Conservation (phyloP, 2,797 vertebrate genomes). For the Corythornis leucogaster region DNA sequence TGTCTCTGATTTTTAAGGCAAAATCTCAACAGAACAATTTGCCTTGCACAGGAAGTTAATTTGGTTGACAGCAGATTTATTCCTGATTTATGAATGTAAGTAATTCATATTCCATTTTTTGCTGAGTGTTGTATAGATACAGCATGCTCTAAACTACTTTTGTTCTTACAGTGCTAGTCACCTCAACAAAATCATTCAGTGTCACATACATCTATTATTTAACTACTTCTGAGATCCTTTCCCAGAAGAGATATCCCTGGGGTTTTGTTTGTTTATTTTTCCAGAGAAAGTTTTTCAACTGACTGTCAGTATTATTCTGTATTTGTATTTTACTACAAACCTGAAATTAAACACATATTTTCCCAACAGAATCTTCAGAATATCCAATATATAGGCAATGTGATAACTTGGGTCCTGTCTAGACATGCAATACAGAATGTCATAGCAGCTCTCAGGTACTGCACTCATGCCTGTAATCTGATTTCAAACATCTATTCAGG, state of each 20-base stretch:
- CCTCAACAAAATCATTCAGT: background rate
- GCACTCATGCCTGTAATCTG: background rate
- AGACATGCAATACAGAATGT: background rate
- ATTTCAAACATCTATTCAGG: background rate
- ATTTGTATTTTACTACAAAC: background rate
- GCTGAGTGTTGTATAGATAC: background rate
- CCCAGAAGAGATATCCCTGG: background rate
- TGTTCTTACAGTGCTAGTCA: background rate
- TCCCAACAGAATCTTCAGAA: background rate
- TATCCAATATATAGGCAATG: background rate
- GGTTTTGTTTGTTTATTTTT: background rate
- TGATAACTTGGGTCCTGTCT: background rate
- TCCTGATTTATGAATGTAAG: background rate
- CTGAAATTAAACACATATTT: background rate
- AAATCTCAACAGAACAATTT: background rate
- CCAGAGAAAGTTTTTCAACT: background rate
- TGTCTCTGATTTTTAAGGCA: background rate
- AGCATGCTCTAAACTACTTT: background rate
- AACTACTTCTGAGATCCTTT: background rate
- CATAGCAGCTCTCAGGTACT: background rate
- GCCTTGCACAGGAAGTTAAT: background rate
- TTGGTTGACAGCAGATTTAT: background rate
- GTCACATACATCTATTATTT: constrained; percentile 10
- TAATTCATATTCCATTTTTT: background rate
- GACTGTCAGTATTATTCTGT: background rate